Conservation (phyloP, 2,113 vertebrate genomes). For the Panthera leo region DNA sequence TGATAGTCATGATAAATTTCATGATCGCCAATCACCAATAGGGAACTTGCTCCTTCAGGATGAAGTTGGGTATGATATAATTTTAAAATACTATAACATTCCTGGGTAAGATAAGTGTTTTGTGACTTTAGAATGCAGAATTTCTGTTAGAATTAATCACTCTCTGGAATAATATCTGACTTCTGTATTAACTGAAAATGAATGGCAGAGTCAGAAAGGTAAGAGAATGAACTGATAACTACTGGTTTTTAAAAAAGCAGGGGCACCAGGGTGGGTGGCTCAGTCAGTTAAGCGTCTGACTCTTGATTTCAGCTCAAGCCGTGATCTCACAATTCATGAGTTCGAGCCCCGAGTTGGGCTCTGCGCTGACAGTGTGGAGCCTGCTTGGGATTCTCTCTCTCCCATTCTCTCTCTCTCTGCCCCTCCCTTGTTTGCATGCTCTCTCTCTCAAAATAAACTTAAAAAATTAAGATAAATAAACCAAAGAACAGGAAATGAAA, state of each 20-base stretch:
- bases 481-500: not conserved
- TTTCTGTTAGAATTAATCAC: slow-evolving; percentile 34
- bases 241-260: not conserved
- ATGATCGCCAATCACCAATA: not conserved
- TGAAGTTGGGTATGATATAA: not conserved
- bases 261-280: too few relatives aligned
- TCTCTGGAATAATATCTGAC: not conserved
- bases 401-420: too few relatives aligned
- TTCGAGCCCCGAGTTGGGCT: too few relatives aligned
- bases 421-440: too few relatives aligned
- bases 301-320: too few relatives aligned
- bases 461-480: too few relatives aligned
- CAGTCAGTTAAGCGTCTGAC: too few relatives aligned
- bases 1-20: not conserved
- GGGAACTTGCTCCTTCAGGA: not conserved
- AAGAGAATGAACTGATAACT: not conserved
- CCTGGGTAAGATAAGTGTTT: not conserved
- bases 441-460: too few relatives aligned
- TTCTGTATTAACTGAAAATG: slow-evolving; percentile 28
- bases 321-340: too few relatives aligned
- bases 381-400: too few relatives aligned
- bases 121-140: not conserved
- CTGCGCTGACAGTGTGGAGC: too few relatives aligned
- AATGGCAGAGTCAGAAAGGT: not conserved
- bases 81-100: not conserved